phyloP scores from a whole-genome alignment of 2,888 invertebrate species.

The Podotricha telesiphe region DNA sequence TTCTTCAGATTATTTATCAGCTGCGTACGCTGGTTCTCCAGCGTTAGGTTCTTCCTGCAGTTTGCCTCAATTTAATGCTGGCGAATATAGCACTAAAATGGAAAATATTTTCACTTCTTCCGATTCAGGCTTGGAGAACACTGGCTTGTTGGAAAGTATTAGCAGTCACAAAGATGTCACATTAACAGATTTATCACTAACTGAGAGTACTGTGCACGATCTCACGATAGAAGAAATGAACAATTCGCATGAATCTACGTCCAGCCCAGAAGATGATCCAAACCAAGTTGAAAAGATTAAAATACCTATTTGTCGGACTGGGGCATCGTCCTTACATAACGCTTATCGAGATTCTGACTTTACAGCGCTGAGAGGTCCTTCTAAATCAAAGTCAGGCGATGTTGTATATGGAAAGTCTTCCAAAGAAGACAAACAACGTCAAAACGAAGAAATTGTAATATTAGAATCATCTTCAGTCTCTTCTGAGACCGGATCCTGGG shows the following conservation, averaged over 20 bases:
- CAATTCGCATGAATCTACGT: conserved; percentile 53
- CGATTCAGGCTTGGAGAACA: conserved; percentile 78
- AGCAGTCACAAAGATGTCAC: conserved; percentile 70
- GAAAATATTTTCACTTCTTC: conserved; percentile 71
- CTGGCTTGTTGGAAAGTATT: conserved; percentile 67
- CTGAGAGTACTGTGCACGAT: conserved; percentile 74
- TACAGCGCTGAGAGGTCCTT: conserved; percentile 49
- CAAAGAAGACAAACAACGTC: conserved; percentile 85
- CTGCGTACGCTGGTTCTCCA: conserved; percentile 67
- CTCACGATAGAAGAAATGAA: conserved; percentile 63
- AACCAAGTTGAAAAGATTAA: conserved; percentile 50
- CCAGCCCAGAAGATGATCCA: conserved; percentile 54
- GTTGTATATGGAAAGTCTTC: conserved; percentile 56
- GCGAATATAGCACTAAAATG: conserved; percentile 64
- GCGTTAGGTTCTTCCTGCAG: conserved; percentile 55
- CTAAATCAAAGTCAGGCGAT: conserved; percentile 51
- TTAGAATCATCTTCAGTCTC: conserved; percentile 86
- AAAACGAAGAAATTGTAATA: conserved; percentile 85
- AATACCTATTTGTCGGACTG: conserved; percentile 42
- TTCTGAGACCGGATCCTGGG: conserved; percentile 87
- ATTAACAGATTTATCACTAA: conserved; percentile 67
- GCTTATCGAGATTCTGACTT: conserved; percentile 40
- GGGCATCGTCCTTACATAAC: conserved; percentile 47
- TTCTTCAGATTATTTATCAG: conserved; percentile 74
- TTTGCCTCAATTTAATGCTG: conserved; percentile 61